Base-by-base conservation (phyloP, 2,888 invertebrate genomes). In the Agrochola circellaris region DNA sequence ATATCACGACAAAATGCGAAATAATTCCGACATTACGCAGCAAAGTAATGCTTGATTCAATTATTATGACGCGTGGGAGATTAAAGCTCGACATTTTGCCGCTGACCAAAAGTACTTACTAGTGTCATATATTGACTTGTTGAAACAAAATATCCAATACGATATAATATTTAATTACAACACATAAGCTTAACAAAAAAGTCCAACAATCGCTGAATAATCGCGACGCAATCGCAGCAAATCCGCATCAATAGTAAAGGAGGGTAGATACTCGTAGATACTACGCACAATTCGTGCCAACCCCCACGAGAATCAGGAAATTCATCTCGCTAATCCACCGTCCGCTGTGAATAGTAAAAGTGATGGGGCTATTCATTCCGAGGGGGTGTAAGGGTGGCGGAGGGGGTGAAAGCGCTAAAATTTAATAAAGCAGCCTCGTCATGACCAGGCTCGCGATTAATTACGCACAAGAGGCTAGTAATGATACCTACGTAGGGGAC, bases 271-370 rank as follows among this genome's bases (percentile, higher is more conserved):
- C n/a, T n/a, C n/a, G 86, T 74, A 73, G 87, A 81, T 88, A 91
- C 91, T 90, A 93, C 93, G 93, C 93, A 93, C 93, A 93, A 93
- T 94, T 93, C 75, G 65, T 69, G 54, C 90, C 91, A 90, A 91
- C 92, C 94, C 94, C 93, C 88, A 81, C 76, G 93, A 92, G 95
- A 93, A 93, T 93, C 93, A 92, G 94, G 95, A 94, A 95, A 96
- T 93, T 95, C 96, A 96, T 96, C 95, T 94, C 92, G 92, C 95
- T 96, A 96, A 96, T 96, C 96, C 96, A 92, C 89, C 91, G 92
- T 91, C 92, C 91, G 92, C 90, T 89, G 95, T 95, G 96, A 96
- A 96, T 96, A 96, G 96, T 96, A 96, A 96, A 96, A 96, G 96
- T 96, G 96, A 96, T 94, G 95, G 95, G 91, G 94, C 95, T 95